Evolutionary conservation across 2,888 invertebrate species (phyloP).

Genomic region (Allacma fusca): DNA sequence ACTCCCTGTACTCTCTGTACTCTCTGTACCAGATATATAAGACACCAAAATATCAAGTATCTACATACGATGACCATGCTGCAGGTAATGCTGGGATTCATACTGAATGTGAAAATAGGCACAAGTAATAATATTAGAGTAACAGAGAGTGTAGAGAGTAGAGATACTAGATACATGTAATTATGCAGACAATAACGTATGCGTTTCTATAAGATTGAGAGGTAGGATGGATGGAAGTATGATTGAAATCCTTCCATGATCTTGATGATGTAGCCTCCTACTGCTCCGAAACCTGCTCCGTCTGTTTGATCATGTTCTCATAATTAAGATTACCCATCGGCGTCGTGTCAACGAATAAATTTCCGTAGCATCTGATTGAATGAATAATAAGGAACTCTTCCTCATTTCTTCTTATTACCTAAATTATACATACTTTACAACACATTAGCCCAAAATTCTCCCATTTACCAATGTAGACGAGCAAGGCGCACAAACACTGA

Average conservation of each 20-base stretch:
- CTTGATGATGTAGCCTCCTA: slow-evolving; percentile 50
- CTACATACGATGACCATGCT: too few species aligned
- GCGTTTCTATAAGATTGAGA: neutral
- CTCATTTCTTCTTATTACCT: slow-evolving; percentile 36
- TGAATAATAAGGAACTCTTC: slow-evolving; percentile 40
- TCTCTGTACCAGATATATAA: too few species aligned
- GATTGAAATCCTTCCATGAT: neutral
- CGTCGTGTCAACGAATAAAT: slow-evolving; percentile 41
- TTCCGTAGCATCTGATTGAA: slow-evolving; percentile 40
- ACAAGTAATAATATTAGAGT: too few species aligned
- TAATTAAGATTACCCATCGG: slow-evolving; percentile 43
- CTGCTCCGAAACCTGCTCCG: slow-evolving; percentile 42
- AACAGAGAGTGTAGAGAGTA: too few species aligned
- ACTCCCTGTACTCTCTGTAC: too few species aligned
- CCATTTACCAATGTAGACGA: neutral
- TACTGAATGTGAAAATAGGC: too few species aligned
- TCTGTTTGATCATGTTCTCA: slow-evolving; percentile 42
- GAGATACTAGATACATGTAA: too few species aligned
- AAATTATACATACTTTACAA: slow-evolving; percentile 37
- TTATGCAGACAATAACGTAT: too few species aligned
- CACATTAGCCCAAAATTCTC: slow-evolving; percentile 33
- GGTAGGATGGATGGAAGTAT: neutral
- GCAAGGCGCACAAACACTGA: neutral
- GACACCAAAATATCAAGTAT: too few species aligned
- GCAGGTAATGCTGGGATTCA: too few species aligned